Evolutionary conservation across 92 coral and sea anemone species (phyloP).

Genomic region (Zoanthus sociatus): DNA sequence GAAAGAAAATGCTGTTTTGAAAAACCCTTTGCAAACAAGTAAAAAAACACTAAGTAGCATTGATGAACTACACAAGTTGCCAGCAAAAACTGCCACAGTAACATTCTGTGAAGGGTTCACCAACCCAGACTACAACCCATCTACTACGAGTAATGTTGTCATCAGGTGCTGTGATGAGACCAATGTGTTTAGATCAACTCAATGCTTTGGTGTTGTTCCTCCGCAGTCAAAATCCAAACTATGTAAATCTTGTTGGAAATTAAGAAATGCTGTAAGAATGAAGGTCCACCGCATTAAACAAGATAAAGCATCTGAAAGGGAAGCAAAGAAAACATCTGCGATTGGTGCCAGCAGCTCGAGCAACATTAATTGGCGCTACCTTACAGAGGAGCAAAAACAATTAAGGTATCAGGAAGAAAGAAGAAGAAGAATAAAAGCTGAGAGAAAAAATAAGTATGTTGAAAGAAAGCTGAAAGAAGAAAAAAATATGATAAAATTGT

Average conservation of each 20-base stretch:
- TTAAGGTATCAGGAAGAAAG: slow-evolving; percentile 48
- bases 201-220: background rate
- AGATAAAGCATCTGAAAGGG: background rate
- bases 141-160: background rate
- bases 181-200: background rate
- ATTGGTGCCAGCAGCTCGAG: too few species aligned
- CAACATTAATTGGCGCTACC: background rate
- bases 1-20: background rate
- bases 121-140: background rate
- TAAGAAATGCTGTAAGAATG: background rate
- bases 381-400: slow-evolving; percentile 27
- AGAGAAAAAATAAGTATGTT: slow-evolving; percentile 42
- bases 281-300: background rate
- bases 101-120: background rate
- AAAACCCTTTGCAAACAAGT: background rate
- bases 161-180: slow-evolving; percentile 1
- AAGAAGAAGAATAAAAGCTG: slow-evolving; percentile 58
- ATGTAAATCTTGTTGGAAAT: background rate
- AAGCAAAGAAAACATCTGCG: too few species aligned
- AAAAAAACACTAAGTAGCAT: background rate
- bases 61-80: slow-evolving; percentile 3
- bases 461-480: slow-evolving; percentile 42
- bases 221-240: background rate
- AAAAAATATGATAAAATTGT: slow-evolving; percentile 43
- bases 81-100: background rate